A percentile compares a stretch with the other conserved stretches of the same genome.
phyloP scores from a whole-genome alignment of 2,797 vertebrate genomes.

The Pelobates cultripes region DNA sequence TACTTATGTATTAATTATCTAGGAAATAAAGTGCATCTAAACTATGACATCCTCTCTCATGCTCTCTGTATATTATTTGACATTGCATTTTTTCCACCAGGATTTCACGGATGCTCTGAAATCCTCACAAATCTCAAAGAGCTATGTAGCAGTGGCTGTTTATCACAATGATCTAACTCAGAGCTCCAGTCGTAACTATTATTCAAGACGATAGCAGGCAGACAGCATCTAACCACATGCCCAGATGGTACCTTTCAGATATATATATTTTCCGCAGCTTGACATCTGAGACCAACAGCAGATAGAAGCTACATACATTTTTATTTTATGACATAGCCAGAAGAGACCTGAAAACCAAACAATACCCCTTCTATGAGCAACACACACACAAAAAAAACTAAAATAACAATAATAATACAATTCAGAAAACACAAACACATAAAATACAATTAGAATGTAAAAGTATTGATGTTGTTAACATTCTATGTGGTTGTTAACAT shows the following conservation, averaged over 20 bases:
- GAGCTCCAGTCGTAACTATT: conserved; percentile 44
- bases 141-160: conserved; percentile 21
- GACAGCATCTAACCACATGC: conserved; percentile 41
- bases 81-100: background rate
- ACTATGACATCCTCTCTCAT: background rate
- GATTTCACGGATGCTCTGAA: conserved; percentile 13
- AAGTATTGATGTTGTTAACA: background rate
- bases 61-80: conserved; percentile 2
- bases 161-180: conserved; percentile 46
- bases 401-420: background rate
- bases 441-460: background rate
- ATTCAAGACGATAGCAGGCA: conserved; percentile 40
- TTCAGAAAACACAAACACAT: background rate
- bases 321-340: conserved; percentile 21
- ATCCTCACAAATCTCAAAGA: conserved; percentile 37
- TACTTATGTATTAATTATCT: background rate
- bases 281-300: conserved; percentile 42
- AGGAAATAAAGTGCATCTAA: conserved; percentile 8
- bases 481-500: background rate
- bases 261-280: conserved; percentile 52
- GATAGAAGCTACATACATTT: conserved; percentile 35
- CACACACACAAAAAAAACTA: background rate
- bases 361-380: background rate
- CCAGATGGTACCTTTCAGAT: conserved; percentile 43
- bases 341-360: background rate